Percentiles rank a stretch among this genome's conserved stretches.
These are phyloP conservation scores for Eugnorisma glareosa DNA, from an alignment of 2,888 invertebrate genomes.

Conservation along the genomic window DNA sequence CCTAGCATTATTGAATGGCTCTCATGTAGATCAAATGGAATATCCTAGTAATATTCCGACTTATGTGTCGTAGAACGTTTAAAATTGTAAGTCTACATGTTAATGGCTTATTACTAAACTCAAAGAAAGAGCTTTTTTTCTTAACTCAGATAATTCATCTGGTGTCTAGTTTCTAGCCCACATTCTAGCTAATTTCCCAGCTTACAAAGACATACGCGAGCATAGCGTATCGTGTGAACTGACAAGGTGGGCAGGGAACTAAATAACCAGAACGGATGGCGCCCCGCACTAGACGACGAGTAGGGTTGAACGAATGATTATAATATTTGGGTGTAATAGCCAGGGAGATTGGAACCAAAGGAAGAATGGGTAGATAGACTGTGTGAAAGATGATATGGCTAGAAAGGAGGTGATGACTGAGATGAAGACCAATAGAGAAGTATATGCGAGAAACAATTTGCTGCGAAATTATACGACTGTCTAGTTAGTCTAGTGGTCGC, in stretches of 20 bases:
- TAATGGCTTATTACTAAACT: not conserved
- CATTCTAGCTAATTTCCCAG: not conserved
- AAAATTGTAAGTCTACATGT: not conserved
- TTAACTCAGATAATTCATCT: not conserved
- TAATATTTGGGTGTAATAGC: not conserved
- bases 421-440: not conserved
- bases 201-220: slow-evolving; percentile 5
- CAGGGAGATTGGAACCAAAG: not conserved
- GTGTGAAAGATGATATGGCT: not conserved
- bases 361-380: not conserved
- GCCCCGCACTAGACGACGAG: slow-evolving; percentile 34
- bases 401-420: not conserved
- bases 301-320: slow-evolving; percentile 34
- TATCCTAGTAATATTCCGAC: not conserved
- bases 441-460: too few relatives aligned
- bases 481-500: too few relatives aligned
- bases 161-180: not conserved
- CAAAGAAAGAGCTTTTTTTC: not conserved
- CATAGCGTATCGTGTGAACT: slow-evolving; percentile 40
- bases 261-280: slow-evolving; percentile 71
- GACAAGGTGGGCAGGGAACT: slow-evolving; percentile 63
- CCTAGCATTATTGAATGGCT: not conserved
- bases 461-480: too few relatives aligned
- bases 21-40: not conserved
- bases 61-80: not conserved